These are phyloP conservation scores for Himalopsyche phryganea DNA, from an alignment of 1,140 invertebrate species.

Conservation along the genomic window DNA sequence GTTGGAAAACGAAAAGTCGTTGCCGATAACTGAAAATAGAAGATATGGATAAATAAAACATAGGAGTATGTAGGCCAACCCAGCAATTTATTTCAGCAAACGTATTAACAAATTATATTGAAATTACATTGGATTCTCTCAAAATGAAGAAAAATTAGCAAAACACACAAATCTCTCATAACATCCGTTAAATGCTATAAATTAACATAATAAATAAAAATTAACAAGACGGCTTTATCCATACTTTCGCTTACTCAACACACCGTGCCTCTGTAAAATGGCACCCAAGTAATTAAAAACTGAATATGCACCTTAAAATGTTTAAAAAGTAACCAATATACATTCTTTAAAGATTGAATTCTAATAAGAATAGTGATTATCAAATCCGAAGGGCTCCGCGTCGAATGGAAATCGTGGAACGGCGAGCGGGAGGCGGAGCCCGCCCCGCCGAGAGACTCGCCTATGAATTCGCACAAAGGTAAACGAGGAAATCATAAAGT, in stretches of 20 bases:
- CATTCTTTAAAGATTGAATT: neutral
- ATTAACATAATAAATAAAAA: constrained; percentile 5
- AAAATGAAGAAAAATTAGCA: neutral
- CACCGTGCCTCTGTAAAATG: neutral
- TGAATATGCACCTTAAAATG: neutral
- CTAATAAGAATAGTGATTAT: too few species aligned
- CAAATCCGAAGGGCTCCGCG: too few species aligned
- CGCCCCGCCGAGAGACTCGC: too few species aligned
- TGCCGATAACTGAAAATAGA: too few species aligned
- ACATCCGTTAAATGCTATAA: constrained; percentile 6
- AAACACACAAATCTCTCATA: constrained; percentile 2
- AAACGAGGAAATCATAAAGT: constrained; percentile 11
- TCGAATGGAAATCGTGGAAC: too few species aligned
- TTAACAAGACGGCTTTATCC: neutral
- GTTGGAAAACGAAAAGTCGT: too few species aligned
- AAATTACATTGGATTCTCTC: constrained; percentile 16
- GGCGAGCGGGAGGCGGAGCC: too few species aligned
- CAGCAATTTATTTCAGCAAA: constrained; percentile 31
- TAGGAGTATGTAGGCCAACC: constrained; percentile 16
- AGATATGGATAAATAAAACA: too few species aligned
- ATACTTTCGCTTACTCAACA: neutral
- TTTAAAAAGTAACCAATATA: neutral
- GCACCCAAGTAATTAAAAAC: neutral
- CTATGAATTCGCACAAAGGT: too few species aligned
- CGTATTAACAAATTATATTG: constrained; percentile 23